Evolutionary conservation across 1,140 invertebrate genomes (phyloP), one percentile per base, ranked within the genome.

Genomic region (Brachionus asplanchnoidis): DNA sequence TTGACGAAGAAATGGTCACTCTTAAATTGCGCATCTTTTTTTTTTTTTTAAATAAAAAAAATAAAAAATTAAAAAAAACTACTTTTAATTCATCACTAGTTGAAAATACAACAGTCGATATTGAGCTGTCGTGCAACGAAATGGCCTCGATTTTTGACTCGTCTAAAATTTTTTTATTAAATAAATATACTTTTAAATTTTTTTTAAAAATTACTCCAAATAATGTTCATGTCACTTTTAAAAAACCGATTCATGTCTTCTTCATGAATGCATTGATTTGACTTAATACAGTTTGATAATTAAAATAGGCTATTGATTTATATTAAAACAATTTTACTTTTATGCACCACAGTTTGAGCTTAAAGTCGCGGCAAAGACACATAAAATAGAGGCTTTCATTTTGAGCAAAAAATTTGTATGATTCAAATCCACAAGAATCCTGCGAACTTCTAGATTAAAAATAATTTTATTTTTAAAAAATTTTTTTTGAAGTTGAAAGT

Each of bases 281-380:
- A 50, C 73, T 77, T 32, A n/a, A 60, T 23, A n/a, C 2, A 53
- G n/a, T n/a, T 17, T 53, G n/a, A 53, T 3, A 17, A 2, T 6
- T n/a, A 53, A 53, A 53, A 53, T 14, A 50, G 3, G 3, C 1
- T 28, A 2, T 46, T 46, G 44, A 68, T 28, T 68, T 5, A 28
- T 6, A 36, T 7, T 36, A 5, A 28, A 68, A 68, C n/a, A 68
- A 26, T 28, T n/a, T 17, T 20, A 82, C 79, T 26, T 82, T 82
- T 4, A 82, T 68, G n/a, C 79, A 82, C 79, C 79, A 82, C 1
- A 82, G 17, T 60, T 68, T 60, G 17, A 82, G 32, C 20, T 82
- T 82, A 20, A 82, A 82, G 14, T 82, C 79, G 36, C 53, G 50
- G 40, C 79, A 82, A 3, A 82, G 32, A 82, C 79, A 44, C 14